Percentiles rank a stretch among this genome's conserved stretches.
Evolutionary conservation across 2,888 invertebrate genomes (phyloP).

Genomic region (Dioctria rufipes): DNA sequence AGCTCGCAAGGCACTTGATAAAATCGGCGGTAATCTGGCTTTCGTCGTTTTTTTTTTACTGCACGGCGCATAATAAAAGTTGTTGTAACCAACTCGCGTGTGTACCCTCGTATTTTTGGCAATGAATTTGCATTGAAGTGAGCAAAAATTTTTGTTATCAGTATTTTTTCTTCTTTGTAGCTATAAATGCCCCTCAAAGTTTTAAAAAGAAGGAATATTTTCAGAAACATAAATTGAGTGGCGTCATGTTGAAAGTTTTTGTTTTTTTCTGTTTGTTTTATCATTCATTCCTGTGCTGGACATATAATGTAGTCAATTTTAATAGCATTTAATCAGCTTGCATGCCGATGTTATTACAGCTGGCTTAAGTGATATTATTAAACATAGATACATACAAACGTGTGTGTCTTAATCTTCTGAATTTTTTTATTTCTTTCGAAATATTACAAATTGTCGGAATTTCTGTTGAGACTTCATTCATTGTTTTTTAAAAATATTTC

Average conservation of each 20-base stretch:
- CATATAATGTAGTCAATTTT: too few relatives aligned
- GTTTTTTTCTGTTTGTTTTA: background rate
- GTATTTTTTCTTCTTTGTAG: background rate
- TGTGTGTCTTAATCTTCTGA: too few relatives aligned
- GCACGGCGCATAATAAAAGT: conserved; percentile 12
- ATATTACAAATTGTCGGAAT: too few relatives aligned
- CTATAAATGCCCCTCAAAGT: background rate
- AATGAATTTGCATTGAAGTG: conserved; percentile 43
- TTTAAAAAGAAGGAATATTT: background rate
- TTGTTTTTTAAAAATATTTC: too few relatives aligned
- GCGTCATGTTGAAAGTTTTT: background rate
- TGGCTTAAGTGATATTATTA: too few relatives aligned
- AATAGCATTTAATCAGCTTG: too few relatives aligned
- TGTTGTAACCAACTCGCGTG: conserved; percentile 6
- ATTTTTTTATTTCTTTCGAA: too few relatives aligned
- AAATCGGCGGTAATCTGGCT: conserved; percentile 10
- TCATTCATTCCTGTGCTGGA: too few relatives aligned
- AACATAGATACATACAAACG: too few relatives aligned
- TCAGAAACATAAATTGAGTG: background rate
- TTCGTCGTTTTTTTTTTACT: background rate
- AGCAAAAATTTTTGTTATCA: conserved; percentile 29
- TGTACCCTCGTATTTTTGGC: conserved; percentile 43
- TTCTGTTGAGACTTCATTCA: too few relatives aligned
- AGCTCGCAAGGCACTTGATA: conserved; percentile 14
- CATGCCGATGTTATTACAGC: too few relatives aligned